A percentile compares a stretch with the other conserved stretches of the same genome.
Evolutionary conservation across 2,888 invertebrate species (phyloP).

Genomic region (Loripinus fragilis): DNA sequence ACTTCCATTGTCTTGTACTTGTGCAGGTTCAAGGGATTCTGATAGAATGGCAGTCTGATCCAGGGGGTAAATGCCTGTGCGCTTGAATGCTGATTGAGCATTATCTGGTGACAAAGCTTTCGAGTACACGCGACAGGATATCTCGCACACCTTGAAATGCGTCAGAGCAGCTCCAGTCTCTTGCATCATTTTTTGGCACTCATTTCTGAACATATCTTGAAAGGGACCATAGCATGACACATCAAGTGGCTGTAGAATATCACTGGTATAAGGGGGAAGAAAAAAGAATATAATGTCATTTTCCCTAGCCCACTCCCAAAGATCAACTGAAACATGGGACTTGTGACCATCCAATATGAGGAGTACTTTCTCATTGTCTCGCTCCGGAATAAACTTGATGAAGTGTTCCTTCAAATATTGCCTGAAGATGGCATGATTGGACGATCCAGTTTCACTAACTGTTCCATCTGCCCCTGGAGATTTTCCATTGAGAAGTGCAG

Average conservation of each 20-base stretch:
- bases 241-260: conserved; percentile 48
- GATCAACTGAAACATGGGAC: conserved; percentile 32
- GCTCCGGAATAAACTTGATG: conserved; percentile 36
- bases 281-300: conserved; percentile 33
- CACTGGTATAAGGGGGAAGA: conserved; percentile 37
- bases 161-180: conserved; percentile 19
- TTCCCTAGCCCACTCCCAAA: conserved; percentile 34
- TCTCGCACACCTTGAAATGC: conserved; percentile 37
- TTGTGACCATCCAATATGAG: conserved; percentile 35
- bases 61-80: too few relatives aligned
- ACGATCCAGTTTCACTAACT: conserved; percentile 46
- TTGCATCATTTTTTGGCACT: conserved; percentile 40
- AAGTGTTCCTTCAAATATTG: conserved; percentile 48
- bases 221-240: conserved; percentile 47
- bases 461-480: conserved; percentile 33
- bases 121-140: conserved; percentile 29
- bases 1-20: neutral
- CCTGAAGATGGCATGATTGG: conserved; percentile 37
- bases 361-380: conserved; percentile 20
- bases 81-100: conserved; percentile 11
- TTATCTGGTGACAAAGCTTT: conserved; percentile 28
- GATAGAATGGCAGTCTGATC: conserved; percentile 14
- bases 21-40: conserved; percentile 3
- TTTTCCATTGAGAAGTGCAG: conserved; percentile 24
- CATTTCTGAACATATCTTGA: conserved; percentile 35